Evolutionary conservation across 2,888 invertebrate species (phyloP), one percentile per base, ranked within the genome.

Genomic region (Stenichneumon culpator): DNA sequence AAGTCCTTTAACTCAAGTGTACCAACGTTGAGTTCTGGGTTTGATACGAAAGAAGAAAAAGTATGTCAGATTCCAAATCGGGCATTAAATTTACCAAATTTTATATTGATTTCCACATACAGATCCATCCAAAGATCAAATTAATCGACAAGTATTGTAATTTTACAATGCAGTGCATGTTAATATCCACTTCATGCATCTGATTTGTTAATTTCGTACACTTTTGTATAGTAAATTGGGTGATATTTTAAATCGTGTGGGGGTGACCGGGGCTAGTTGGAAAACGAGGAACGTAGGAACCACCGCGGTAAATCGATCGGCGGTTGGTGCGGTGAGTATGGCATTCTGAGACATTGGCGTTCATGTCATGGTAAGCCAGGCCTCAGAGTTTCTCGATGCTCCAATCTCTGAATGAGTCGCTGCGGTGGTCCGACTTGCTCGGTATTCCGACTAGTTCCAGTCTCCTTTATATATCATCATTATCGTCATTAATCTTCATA

Each of bases 401-500:
- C 39, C 11, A 39, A 39, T 39, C 39, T 39, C 39, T 39, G 7
- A 39, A 39, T 39, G 39, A 39, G 11, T 39, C 39, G 0, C 44
- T 47, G 16, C 0, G 44, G 16, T 47, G 44, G 14, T 47, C 44
- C 44, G 44, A 16, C 3, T 47, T 47, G 44, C 44, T 16, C 14
- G 16, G 4, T 3, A 16, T 47, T 14, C 16, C 16, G 44, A 47
- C 16, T 4, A 47, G 44, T 16, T 3, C 44, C 44, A 16, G 4
- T 47, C 44, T 47, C 16, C 0, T 16, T 16, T 47, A 47, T 47
- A 11, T 28, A 28, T 69, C 16, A 22, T 44, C 47, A 70, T 50
- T 25, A 44, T 63, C 60, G 60, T 63, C 63, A 1, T 60, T 67
- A 36, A 28, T 63, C 50, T 73, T 74, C 60, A 57, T 73, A 67